Evolutionary conservation across 2,888 invertebrate genomes (phyloP).

Genomic region (Pseudococcus viburni): DNA sequence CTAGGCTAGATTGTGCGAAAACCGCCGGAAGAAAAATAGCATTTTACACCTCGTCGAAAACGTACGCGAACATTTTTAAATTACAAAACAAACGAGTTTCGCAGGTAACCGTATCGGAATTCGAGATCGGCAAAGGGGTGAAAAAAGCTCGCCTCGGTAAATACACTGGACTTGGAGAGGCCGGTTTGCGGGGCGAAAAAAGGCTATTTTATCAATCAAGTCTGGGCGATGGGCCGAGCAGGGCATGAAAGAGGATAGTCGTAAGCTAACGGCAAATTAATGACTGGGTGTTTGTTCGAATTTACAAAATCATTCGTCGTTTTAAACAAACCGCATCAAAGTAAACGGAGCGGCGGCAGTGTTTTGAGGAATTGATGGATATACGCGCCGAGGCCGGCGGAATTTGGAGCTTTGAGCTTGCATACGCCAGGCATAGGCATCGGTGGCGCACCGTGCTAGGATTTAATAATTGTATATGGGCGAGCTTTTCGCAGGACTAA

Average conservation of each 20-base stretch:
- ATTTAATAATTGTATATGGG: slow-evolving; percentile 50
- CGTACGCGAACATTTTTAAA: not conserved
- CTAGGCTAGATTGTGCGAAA: not conserved
- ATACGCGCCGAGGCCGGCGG: not conserved
- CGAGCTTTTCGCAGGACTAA: slow-evolving; percentile 38
- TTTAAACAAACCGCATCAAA: slow-evolving; percentile 61
- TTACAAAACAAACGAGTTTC: slow-evolving; percentile 21
- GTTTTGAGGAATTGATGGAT: slow-evolving; percentile 60
- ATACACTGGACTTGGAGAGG: not conserved
- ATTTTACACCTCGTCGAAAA: not conserved
- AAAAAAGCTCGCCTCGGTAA: not conserved
- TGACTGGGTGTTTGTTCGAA: slow-evolving; percentile 59
- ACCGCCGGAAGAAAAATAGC: not conserved
- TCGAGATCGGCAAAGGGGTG: not conserved
- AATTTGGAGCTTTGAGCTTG: slow-evolving; percentile 18
- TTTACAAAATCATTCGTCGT: slow-evolving; percentile 61
- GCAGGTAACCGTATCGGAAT: not conserved
- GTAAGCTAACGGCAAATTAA: slow-evolving; percentile 53
- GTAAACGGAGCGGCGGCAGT: not conserved
- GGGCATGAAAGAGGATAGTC: not conserved
- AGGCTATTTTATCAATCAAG: slow-evolving; percentile 63
- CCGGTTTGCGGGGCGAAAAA: not conserved
- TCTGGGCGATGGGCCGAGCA: not conserved
- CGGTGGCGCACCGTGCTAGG: not conserved
- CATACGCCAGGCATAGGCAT: not conserved